Percentiles rank a stretch among this genome's conserved stretches.
These are phyloP conservation scores for Trogon surrucura DNA, from an alignment of 2,113 vertebrate genomes.

Conservation along the genomic window DNA sequence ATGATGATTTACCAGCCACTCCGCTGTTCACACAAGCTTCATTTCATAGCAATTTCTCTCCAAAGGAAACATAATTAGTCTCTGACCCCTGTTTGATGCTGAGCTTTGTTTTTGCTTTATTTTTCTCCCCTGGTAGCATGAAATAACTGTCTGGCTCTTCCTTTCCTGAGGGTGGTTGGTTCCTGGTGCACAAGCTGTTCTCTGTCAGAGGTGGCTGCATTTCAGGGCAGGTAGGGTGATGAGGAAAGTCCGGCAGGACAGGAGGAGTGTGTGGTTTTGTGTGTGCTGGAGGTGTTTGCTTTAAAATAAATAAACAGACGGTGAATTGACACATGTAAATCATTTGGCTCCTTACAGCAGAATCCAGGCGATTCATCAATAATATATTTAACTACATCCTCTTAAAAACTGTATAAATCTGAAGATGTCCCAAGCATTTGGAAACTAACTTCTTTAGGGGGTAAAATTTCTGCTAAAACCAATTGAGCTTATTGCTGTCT, in stretches of 20 bases:
- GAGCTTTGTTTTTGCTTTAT: background rate
- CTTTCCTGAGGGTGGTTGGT: background rate
- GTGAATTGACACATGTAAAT: background rate
- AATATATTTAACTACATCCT: background rate
- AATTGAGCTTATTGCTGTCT: background rate
- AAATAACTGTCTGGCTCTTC: background rate
- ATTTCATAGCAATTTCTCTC: constrained; percentile 16
- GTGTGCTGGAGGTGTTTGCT: background rate
- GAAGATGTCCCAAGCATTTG: background rate
- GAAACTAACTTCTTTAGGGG: background rate
- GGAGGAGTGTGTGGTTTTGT: background rate
- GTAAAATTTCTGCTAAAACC: background rate
- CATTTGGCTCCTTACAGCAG: background rate
- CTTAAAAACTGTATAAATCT: background rate
- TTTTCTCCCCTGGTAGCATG: background rate
- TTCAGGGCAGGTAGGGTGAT: background rate
- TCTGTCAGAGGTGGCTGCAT: background rate
- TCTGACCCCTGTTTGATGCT: background rate
- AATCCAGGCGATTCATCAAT: background rate
- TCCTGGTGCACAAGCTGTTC: background rate
- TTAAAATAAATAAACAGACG: background rate
- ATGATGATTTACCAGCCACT: constrained; percentile 40
- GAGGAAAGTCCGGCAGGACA: background rate
- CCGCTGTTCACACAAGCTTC: constrained; percentile 17
- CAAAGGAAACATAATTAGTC: constrained; percentile 41